Percentiles rank a stretch among this genome's conserved stretches.
Conservation (phyloP, 1,140 invertebrate genomes). For the Pristionchus pacificus region DNA sequence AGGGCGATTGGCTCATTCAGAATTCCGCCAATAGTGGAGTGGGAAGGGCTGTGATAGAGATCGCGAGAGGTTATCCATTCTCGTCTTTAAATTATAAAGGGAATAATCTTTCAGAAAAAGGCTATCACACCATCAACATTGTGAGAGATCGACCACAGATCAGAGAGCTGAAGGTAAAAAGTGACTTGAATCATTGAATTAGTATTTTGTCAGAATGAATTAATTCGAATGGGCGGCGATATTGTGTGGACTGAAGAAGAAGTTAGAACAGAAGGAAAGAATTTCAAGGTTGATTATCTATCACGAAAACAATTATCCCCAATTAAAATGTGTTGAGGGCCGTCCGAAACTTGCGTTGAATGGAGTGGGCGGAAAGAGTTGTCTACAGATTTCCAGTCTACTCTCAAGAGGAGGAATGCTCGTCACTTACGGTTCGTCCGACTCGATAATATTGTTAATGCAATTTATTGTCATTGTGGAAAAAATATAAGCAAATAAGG, state of each 20-base stretch:
- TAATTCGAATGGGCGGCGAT: slow-evolving; percentile 75
- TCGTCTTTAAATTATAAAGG: neutral
- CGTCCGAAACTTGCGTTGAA: slow-evolving; percentile 82
- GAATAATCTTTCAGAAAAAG: slow-evolving; percentile 66
- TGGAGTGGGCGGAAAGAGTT: slow-evolving; percentile 88
- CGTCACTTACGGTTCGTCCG: slow-evolving; percentile 82
- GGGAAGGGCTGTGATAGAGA: slow-evolving; percentile 87
- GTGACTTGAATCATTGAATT: too few relatives aligned
- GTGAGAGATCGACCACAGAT: slow-evolving; percentile 75
- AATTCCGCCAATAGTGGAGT: slow-evolving; percentile 95
- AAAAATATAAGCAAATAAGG: slow-evolving; percentile 1
- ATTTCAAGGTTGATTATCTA: slow-evolving; percentile 57
- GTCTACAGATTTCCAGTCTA: slow-evolving; percentile 75
- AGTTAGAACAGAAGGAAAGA: slow-evolving; percentile 68
- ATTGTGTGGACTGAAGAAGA: slow-evolving; percentile 85
- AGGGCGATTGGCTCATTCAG: slow-evolving; percentile 83
- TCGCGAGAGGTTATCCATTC: slow-evolving; percentile 57
- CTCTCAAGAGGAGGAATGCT: slow-evolving; percentile 71
- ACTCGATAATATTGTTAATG: too few relatives aligned
- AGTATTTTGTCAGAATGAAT: slow-evolving; percentile 60
- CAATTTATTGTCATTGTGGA: too few relatives aligned
- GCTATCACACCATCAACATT: slow-evolving; percentile 78
- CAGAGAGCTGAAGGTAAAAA: slow-evolving; percentile 65
- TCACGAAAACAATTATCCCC: too few relatives aligned
- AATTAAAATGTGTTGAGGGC: slow-evolving; percentile 61